These are phyloP conservation scores for Centroberyx gerrardi DNA, from an alignment of 2,797 vertebrate species.

Conservation along the genomic window DNA sequence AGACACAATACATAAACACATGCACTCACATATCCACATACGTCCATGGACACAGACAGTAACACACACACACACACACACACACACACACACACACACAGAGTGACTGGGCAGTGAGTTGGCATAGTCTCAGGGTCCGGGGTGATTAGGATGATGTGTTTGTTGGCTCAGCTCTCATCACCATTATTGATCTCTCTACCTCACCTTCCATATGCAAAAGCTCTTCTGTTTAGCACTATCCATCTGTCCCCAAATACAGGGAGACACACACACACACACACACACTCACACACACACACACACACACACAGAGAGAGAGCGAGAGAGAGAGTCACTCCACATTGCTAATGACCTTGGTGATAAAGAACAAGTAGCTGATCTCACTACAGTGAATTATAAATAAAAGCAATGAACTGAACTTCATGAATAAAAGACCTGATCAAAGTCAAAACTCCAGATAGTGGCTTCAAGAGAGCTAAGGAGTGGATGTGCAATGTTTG, in stretches of 20 bases:
- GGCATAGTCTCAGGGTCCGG: slow-evolving; percentile 25
- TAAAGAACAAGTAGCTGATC: too few relatives aligned
- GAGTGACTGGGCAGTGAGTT: slow-evolving; percentile 18
- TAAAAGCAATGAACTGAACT: too few relatives aligned
- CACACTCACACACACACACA: slow-evolving; percentile 21
- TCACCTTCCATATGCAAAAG: slow-evolving; percentile 35
- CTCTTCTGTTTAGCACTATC: slow-evolving; percentile 25
- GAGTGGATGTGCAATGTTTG: too few relatives aligned
- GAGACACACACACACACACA: slow-evolving; percentile 29
- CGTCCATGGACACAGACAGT: slow-evolving; percentile 23
- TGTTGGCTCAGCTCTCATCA: slow-evolving; percentile 67
- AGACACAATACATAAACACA: slow-evolving; percentile 43
- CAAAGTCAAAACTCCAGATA: too few relatives aligned
- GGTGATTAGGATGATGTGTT: slow-evolving; percentile 77
- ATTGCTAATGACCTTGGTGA: slow-evolving; percentile 16
- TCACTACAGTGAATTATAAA: too few relatives aligned
- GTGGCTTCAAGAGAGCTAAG: too few relatives aligned
- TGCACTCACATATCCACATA: slow-evolving; percentile 45
- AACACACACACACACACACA: background rate
- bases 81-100: slow-evolving; percentile 20
- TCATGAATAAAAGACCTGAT: too few relatives aligned
- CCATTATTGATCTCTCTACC: slow-evolving; percentile 70
- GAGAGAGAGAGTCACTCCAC: background rate
- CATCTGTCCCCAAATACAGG: slow-evolving; percentile 54
- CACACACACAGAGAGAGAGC: slow-evolving; percentile 15